Evolutionary conservation across 2,888 invertebrate species (phyloP).

Genomic region (Celastrina argiolus): DNA sequence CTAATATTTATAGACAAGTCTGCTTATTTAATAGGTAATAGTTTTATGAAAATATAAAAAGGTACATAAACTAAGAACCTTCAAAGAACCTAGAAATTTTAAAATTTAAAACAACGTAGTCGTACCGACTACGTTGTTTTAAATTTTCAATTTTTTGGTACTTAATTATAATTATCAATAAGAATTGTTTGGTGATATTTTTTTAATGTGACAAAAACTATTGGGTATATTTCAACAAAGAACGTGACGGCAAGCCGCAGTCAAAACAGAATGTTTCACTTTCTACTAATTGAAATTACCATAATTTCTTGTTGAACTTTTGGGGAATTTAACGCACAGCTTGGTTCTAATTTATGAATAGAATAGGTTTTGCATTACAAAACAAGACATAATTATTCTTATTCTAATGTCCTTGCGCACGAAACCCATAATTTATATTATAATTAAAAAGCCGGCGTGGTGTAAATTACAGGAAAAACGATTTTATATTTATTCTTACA

Average conservation of each 20-base stretch:
- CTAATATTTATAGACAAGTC: no score
- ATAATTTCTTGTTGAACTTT: slow-evolving; percentile 9
- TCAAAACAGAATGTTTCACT: neutral
- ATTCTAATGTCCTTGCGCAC: neutral
- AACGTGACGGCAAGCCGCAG: neutral
- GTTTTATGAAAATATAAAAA: no score
- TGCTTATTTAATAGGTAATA: no score
- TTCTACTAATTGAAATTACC: slow-evolving; percentile 9
- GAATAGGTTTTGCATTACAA: neutral
- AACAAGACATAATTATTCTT: neutral
- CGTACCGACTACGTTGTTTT: no score
- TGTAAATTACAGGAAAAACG: neutral
- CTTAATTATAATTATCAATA: no score
- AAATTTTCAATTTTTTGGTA: no score
- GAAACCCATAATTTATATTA: neutral
- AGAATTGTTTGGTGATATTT: no score
- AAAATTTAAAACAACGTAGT: no score
- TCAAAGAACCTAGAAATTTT: no score
- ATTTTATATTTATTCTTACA: slow-evolving; percentile 1
- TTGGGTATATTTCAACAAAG: no score
- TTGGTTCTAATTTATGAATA: neutral
- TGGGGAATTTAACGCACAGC: slow-evolving; percentile 3
- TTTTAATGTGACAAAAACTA: no score
- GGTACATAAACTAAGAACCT: no score
- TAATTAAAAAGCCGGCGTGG: neutral